phyloP scores from a whole-genome alignment of 2,888 invertebrate species.

The Temnothorax unifasciatus region DNA sequence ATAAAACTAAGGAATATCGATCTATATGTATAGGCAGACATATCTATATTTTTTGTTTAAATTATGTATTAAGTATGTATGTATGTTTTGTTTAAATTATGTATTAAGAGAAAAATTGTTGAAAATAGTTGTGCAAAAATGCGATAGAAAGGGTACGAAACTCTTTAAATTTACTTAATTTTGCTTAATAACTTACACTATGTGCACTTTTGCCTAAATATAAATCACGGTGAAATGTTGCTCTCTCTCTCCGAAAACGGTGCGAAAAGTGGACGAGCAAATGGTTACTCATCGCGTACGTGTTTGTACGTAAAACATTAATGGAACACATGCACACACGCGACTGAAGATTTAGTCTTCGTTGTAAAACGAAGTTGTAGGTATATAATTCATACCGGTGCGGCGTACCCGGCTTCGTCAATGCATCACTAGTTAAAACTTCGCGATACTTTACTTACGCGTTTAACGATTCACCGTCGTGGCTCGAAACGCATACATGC shows the following conservation, averaged over 20 bases:
- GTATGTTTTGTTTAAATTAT: too few species aligned
- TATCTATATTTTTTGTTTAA: too few species aligned
- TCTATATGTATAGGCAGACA: too few species aligned
- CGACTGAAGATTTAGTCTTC: not conserved
- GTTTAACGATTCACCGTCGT: not conserved
- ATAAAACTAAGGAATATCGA: too few species aligned
- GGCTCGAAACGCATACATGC: not conserved
- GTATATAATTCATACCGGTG: constrained; percentile 12
- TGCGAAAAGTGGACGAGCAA: constrained; percentile 22
- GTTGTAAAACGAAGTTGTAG: constrained; percentile 22
- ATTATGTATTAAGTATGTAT: too few species aligned
- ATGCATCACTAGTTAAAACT: constrained; percentile 36
- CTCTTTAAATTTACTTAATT: constrained; percentile 9
- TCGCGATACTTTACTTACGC: not conserved
- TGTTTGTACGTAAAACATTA: constrained; percentile 20
- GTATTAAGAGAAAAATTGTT: too few species aligned
- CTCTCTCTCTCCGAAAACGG: not conserved
- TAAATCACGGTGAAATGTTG: not conserved
- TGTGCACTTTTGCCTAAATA: not conserved
- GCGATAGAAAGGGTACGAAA: not conserved
- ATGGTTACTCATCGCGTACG: constrained; percentile 6
- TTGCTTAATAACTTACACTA: not conserved
- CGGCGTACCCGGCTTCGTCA: constrained; percentile 1
- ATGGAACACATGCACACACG: not conserved
- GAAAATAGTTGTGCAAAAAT: too few species aligned